Conservation (phyloP, 2,888 invertebrate genomes). For the Hypolimnas misippus region DNA sequence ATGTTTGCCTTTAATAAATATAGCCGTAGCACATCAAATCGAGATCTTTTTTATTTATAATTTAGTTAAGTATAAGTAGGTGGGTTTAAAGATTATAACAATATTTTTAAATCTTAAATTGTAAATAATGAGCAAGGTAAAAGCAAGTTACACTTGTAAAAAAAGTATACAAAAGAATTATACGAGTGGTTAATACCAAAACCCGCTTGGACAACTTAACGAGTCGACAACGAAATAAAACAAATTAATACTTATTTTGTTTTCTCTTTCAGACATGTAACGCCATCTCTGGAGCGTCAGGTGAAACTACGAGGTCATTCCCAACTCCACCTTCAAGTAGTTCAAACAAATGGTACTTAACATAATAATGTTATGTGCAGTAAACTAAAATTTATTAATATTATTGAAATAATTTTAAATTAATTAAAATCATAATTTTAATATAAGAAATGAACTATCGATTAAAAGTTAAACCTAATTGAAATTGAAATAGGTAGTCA, state of each 20-base stretch:
- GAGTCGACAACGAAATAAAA: not conserved
- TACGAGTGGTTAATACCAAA: not conserved
- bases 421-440: too few species aligned
- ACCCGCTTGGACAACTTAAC: slow-evolving; percentile 9
- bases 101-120: not conserved
- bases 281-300: not conserved
- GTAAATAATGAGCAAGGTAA: not conserved
- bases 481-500: too few species aligned
- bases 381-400: not conserved
- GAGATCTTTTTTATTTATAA: too few species aligned
- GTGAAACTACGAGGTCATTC: not conserved
- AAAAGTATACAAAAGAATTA: not conserved
- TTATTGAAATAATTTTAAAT: too few species aligned
- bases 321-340: not conserved
- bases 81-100: too few species aligned
- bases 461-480: too few species aligned
- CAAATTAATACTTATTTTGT: not conserved
- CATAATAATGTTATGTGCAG: too few species aligned
- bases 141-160: slow-evolving; percentile 11
- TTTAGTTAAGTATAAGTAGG: not conserved
- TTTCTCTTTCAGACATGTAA: not conserved
- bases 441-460: too few species aligned
- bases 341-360: not conserved
- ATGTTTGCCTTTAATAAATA: not conserved
- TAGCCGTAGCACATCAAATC: too few species aligned